These are phyloP conservation scores for Trichogramma dendrolimi DNA, from an alignment of 2,888 invertebrate species.

Conservation along the genomic window DNA sequence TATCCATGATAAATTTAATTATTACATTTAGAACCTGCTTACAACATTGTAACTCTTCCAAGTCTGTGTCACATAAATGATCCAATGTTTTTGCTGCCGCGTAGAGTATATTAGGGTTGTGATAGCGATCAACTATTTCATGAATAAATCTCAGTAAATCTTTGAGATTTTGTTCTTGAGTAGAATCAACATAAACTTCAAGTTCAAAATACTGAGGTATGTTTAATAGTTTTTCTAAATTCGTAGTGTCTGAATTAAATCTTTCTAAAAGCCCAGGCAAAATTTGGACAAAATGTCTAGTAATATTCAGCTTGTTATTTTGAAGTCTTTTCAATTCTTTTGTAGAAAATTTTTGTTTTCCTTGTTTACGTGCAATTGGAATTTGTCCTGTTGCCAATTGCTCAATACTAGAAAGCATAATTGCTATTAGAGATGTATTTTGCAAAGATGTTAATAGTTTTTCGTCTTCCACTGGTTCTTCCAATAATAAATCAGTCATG, in stretches of 20 bases:
- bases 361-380: slow-evolving; percentile 90
- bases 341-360: slow-evolving; percentile 65
- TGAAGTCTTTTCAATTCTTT: slow-evolving; percentile 71
- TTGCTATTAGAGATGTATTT: slow-evolving; percentile 92
- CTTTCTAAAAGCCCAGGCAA: slow-evolving; percentile 87
- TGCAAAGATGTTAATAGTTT: slow-evolving; percentile 91
- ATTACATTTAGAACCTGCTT: slow-evolving; percentile 87
- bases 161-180: slow-evolving; percentile 88
- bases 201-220: slow-evolving; percentile 97
- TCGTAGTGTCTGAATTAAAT: slow-evolving; percentile 95
- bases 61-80: slow-evolving; percentile 80
- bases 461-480: slow-evolving; percentile 88
- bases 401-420: slow-evolving; percentile 96
- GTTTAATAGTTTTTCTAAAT: slow-evolving; percentile 85
- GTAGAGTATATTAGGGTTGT: slow-evolving; percentile 86
- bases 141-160: slow-evolving; percentile 80
- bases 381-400: slow-evolving; percentile 95
- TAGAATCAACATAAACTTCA: slow-evolving; percentile 91
- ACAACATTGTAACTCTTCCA: slow-evolving; percentile 81
- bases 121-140: slow-evolving; percentile 78
- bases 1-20: slow-evolving; percentile 85
- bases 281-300: slow-evolving; percentile 91
- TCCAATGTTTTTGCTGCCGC: slow-evolving; percentile 90
- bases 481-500: slow-evolving; percentile 94
- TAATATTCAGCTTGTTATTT: slow-evolving; percentile 89